These are phyloP conservation scores for Nothoprocta pentlandii DNA, from an alignment of 2,113 vertebrate genomes.

Conservation along the genomic window DNA sequence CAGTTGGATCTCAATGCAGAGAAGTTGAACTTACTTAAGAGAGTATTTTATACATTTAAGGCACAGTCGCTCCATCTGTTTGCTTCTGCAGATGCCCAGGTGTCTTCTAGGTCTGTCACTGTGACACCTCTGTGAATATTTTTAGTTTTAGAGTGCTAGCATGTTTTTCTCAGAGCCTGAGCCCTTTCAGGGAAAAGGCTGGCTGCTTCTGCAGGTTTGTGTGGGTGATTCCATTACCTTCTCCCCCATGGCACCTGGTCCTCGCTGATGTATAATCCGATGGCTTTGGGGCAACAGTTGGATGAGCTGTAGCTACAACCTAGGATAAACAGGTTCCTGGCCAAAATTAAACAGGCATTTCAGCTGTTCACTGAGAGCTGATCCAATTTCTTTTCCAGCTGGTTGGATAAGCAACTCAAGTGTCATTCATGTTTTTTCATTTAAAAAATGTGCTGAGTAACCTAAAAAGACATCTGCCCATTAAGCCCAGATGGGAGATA, in stretches of 20 bases:
- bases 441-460: conserved; percentile 60
- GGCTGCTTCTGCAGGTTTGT: background rate
- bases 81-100: background rate
- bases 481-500: conserved; percentile 55
- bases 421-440: conserved; percentile 34
- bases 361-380: conserved; percentile 29
- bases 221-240: background rate
- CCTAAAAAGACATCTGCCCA: conserved; percentile 43
- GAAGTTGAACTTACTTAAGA: background rate
- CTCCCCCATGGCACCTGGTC: background rate
- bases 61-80: background rate
- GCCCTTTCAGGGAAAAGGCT: background rate
- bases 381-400: conserved; percentile 43
- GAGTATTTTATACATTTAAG: background rate
- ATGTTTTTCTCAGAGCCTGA: background rate
- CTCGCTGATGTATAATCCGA: background rate
- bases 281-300: background rate
- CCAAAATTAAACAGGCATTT: background rate
- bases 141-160: background rate
- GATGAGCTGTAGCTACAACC: background rate
- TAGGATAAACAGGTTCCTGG: background rate
- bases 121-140: background rate
- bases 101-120: no score
- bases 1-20: background rate
- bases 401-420: conserved; percentile 37